phyloP scores from a whole-genome alignment of 2,113 vertebrate genomes.

The Bos javanicus region DNA sequence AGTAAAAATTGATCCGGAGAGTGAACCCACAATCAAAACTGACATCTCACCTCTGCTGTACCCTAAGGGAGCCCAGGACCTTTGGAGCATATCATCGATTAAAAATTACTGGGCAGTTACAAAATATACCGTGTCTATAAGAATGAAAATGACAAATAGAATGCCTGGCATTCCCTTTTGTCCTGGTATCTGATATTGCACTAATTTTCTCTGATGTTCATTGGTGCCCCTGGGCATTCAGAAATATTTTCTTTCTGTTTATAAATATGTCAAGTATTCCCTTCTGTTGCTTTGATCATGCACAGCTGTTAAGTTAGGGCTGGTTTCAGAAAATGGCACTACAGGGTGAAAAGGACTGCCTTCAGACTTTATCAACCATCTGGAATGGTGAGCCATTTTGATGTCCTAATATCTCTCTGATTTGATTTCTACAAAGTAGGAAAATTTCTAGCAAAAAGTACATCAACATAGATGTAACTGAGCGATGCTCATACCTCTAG shows the following conservation, averaged over 20 bases:
- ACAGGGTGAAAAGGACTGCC: conserved; percentile 65
- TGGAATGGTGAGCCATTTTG: conserved; percentile 74
- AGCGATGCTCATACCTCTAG: background rate
- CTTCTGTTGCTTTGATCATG: conserved; percentile 73
- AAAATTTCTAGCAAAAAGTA: conserved; percentile 45
- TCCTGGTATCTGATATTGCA: background rate
- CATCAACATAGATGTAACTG: background rate
- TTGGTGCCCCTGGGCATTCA: conserved; percentile 58
- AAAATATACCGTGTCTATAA: background rate
- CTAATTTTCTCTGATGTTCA: conserved; percentile 53
- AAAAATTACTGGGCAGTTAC: background rate
- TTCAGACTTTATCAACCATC: conserved; percentile 76
- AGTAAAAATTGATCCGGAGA: background rate
- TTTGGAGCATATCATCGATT: background rate
- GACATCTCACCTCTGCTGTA: background rate
- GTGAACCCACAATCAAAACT: background rate
- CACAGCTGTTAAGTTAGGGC: conserved; percentile 76
- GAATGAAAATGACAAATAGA: background rate
- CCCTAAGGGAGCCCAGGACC: background rate
- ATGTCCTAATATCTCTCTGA: conserved; percentile 28
- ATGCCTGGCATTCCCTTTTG: background rate
- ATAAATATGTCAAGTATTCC: conserved; percentile 74
- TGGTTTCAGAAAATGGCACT: conserved; percentile 73
- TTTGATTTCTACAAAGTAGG: conserved; percentile 41
- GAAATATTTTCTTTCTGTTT: conserved; percentile 76